These are phyloP conservation scores for Threskiornis aethiopicus DNA, from an alignment of 2,797 vertebrate species.

Conservation along the genomic window DNA sequence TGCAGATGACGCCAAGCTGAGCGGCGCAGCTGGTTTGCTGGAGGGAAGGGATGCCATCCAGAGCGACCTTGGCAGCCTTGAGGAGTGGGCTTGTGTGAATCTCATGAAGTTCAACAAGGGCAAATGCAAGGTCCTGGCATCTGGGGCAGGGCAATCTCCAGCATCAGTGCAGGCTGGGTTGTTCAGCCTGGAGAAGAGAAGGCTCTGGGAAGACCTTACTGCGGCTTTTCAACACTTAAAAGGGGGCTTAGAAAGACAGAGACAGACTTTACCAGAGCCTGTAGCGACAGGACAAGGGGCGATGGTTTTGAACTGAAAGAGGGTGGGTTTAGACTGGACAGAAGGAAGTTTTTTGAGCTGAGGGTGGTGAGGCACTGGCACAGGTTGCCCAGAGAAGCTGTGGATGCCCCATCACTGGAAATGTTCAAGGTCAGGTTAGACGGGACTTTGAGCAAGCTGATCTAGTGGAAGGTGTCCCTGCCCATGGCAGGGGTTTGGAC, in stretches of 20 bases:
- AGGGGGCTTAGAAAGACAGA: neutral
- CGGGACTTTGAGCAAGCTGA: neutral
- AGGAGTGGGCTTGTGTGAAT: neutral
- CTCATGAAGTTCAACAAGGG: neutral
- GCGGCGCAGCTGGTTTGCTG: neutral
- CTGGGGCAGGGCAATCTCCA: neutral
- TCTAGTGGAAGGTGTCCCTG: neutral
- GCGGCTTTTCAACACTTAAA: neutral
- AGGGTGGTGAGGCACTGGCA: neutral
- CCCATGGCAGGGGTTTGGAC: neutral
- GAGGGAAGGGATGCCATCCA: neutral
- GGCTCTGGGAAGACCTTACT: neutral
- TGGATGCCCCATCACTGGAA: neutral
- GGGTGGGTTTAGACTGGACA: neutral
- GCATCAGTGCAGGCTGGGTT: neutral
- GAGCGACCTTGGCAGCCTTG: neutral
- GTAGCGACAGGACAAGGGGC: neutral
- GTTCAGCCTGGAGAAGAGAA: neutral
- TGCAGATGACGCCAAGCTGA: neutral
- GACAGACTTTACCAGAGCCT: neutral
- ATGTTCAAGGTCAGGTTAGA: neutral
- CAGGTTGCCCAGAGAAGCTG: neutral
- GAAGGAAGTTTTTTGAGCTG: neutral
- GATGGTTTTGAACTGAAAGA: neutral
- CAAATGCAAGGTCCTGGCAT: neutral